Evolutionary conservation across 2,113 vertebrate genomes (phyloP), one percentile per base, ranked within the genome.

Genomic region (Petrocephalus zakoni): DNA sequence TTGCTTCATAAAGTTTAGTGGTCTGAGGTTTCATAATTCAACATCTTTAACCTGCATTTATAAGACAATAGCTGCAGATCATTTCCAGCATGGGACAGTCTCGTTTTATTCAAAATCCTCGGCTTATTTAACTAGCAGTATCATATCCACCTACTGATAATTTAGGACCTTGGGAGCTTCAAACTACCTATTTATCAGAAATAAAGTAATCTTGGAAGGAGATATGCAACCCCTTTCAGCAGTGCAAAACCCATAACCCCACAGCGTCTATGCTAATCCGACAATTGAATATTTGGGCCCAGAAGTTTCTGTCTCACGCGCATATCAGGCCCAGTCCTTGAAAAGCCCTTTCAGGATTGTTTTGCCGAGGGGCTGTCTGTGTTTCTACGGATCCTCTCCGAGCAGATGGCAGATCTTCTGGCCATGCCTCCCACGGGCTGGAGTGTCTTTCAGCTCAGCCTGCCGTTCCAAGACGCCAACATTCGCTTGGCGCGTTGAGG

Each of bases 401-500:
- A 93, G 93, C 95, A 96, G 95, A 95, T 95, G 95, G 94, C 92
- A 89, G 93, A 86, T 92, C 93, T 92, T 92, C 93, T 92, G 90
- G 90, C 90, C 94, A 92, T 89, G 90, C 91, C 93, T 92, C 93
- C 93, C 90, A 93, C 93, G 93, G 93, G 92, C 93, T 92, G 92
- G 90, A 91, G 92, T 92, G 92, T 92, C 92, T 94, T 93, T 92
- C 93, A 92, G 90, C 90, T 93, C 93, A 92, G 93, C 94, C 91
- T 84, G 91, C 90, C 92, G 91, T 88, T 89, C 89, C 92, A 90
- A 88, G 88, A 88, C 90, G 91, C 90, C 93, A 92, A 93, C 93
- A 93, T 93, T 93, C 92, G 88, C 85, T 92, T 94, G 94, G 93
- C 94, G 90, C 53, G 88, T 64, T 90, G 87, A 90, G 81, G 88